phyloP scores from a whole-genome alignment of 2,113 vertebrate species.

The Heloderma charlesbogerti region DNA sequence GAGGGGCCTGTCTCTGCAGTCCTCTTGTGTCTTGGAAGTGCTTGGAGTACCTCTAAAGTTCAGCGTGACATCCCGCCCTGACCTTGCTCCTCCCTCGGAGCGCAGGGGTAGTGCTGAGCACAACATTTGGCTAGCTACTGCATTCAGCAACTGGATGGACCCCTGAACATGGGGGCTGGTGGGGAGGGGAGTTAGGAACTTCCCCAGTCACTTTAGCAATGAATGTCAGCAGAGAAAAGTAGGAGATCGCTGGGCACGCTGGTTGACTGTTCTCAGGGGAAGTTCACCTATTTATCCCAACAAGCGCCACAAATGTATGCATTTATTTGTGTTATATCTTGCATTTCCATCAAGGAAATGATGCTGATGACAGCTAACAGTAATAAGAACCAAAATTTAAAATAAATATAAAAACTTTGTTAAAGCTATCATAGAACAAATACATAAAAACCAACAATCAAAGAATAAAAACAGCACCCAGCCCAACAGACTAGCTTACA shows the following conservation, averaged over 20 bases:
- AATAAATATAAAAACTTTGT: no score
- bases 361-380: no score
- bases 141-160: background rate
- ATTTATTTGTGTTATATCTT: no score
- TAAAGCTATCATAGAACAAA: no score
- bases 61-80: background rate
- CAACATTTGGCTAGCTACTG: background rate
- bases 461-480: no score
- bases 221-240: background rate
- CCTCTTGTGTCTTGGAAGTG: background rate
- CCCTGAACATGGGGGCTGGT: no score
- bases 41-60: background rate
- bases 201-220: background rate
- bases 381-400: no score
- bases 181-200: background rate
- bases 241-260: background rate
- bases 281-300: background rate
- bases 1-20: background rate
- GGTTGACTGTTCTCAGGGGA: background rate
- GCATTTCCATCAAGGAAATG: no score
- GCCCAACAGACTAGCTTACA: no score
- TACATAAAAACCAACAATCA: no score
- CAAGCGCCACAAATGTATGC: no score
- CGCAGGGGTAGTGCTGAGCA: background rate
- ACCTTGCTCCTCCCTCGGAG: background rate